Conservation (phyloP, 2,113 vertebrate genomes). For the Salvelinus fontinalis region DNA sequence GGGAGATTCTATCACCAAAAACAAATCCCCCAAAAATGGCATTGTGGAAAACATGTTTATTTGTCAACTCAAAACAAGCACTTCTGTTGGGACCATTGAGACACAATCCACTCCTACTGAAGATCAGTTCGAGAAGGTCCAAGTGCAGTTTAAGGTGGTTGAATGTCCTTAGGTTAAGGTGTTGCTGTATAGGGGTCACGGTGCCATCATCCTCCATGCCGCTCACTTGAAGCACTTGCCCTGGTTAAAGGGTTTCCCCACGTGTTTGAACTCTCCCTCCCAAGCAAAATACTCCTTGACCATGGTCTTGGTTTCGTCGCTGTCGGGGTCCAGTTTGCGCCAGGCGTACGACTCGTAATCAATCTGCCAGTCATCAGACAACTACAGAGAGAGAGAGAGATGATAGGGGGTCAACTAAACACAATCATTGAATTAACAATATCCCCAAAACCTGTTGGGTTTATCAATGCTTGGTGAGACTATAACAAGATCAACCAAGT, state of each 20-base stretch:
- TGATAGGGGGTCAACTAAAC: not conserved
- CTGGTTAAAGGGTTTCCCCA: slow-evolving; percentile 85
- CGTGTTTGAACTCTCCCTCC: slow-evolving; percentile 89
- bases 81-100: slow-evolving; percentile 40
- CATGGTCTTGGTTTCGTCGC: slow-evolving; percentile 85
- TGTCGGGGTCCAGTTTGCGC: slow-evolving; percentile 85
- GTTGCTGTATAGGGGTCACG: slow-evolving; percentile 19
- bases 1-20: slow-evolving; percentile 10
- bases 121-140: slow-evolving; percentile 39
- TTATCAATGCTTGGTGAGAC: no score
- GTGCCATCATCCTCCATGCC: not conserved
- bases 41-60: slow-evolving; percentile 76
- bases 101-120: slow-evolving; percentile 52
- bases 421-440: not conserved
- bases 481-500: no score
- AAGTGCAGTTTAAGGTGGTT: slow-evolving; percentile 55
- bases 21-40: slow-evolving; percentile 40
- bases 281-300: slow-evolving; percentile 90
- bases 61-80: slow-evolving; percentile 62
- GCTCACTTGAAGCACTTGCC: slow-evolving; percentile 92
- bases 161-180: slow-evolving; percentile 59
- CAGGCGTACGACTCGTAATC: slow-evolving; percentile 90
- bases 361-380: slow-evolving; percentile 86
- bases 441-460: no score
- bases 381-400: slow-evolving; percentile 58